Evolutionary conservation across 1,140 invertebrate species (phyloP), one percentile per base, ranked within the genome.

Genomic region (Saccostrea echinata): DNA sequence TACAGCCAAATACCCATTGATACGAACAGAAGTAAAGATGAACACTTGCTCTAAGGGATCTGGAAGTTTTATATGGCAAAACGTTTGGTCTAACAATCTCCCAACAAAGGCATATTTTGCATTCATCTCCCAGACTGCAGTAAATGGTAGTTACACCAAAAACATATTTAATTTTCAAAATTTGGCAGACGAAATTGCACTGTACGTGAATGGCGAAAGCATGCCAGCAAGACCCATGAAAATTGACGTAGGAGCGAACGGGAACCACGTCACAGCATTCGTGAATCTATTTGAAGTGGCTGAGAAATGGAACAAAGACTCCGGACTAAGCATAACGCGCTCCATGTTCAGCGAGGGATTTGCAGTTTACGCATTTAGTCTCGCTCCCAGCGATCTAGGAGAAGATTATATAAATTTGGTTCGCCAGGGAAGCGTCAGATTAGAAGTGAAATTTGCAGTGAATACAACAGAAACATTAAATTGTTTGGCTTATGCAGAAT

Each of bases 271-370:
- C 27, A 81, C 68, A 24, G 8, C 35, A 52, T 84, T 83, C 35
- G 21, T 83, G 12, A 87, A 81, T 64, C 43, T 87, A 18, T 87
- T 68, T 30, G 81, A 87, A 71, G 52, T 57, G 33, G 21, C 35
- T 24, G 81, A 87, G 30, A 84, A 87, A 71, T 87, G 86, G 86
- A 83, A 87, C 9, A 64, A 84, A 57, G 57, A 87, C 24, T 13
- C 9, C 21, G 64, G 82, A 64, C 82, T 87, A 8, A 27, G 11
- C 3, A 87, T 87, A 4, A 52, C 18, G 3, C 24, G 76, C 8
- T 13, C 52, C 1, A 71, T 84, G 35, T 87, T 84, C 27, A 52
- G 21, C 1, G 51, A 35, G 8, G 86, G 86, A 11, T 87, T 52
- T 43, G 76, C 86, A n/a, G 51, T 87, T 3, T 57, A 61, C 24